Evolutionary conservation across 2,888 invertebrate species (phyloP).

Genomic region (Drosophila incognita): DNA sequence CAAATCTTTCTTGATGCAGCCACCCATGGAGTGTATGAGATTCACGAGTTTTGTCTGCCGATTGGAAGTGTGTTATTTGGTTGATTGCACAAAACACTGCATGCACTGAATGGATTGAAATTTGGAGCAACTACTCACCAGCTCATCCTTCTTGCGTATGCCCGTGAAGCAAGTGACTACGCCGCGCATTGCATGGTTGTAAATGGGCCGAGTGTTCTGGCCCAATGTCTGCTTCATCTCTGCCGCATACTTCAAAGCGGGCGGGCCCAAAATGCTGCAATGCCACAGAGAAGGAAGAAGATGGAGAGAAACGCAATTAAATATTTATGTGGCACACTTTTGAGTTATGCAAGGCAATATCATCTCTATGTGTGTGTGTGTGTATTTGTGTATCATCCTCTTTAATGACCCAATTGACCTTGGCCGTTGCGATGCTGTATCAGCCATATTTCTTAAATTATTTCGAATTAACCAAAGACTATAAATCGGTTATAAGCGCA

Average conservation of each 20-base stretch:
- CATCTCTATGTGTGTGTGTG: neutral
- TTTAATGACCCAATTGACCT: conserved; percentile 74
- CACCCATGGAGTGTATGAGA: conserved; percentile 98
- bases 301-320: conserved; percentile 49
- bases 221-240: conserved; percentile 89
- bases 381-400: conserved; percentile 1
- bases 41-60: conserved; percentile 93
- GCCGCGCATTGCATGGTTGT: conserved; percentile 94
- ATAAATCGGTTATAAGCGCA: conserved; percentile 37
- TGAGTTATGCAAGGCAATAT: conserved; percentile 73
- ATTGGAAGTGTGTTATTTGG: neutral
- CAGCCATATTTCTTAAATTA: conserved; percentile 51
- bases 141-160: conserved; percentile 94
- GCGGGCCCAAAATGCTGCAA: conserved; percentile 90
- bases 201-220: conserved; percentile 92
- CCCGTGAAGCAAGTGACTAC: conserved; percentile 96
- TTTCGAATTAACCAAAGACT: conserved; percentile 30
- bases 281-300: conserved; percentile 45
- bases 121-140: conserved; percentile 87
- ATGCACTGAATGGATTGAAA: neutral
- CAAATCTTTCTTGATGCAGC: conserved; percentile 96
- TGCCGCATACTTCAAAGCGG: conserved; percentile 91
- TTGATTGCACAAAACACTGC: neutral
- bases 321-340: conserved; percentile 81
- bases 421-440: conserved; percentile 50